Percentiles rank a stretch among this genome's conserved stretches.
phyloP scores from a whole-genome alignment of 30 jellyfish, hydroid and myxozoan species.

The Mastigias papua region DNA sequence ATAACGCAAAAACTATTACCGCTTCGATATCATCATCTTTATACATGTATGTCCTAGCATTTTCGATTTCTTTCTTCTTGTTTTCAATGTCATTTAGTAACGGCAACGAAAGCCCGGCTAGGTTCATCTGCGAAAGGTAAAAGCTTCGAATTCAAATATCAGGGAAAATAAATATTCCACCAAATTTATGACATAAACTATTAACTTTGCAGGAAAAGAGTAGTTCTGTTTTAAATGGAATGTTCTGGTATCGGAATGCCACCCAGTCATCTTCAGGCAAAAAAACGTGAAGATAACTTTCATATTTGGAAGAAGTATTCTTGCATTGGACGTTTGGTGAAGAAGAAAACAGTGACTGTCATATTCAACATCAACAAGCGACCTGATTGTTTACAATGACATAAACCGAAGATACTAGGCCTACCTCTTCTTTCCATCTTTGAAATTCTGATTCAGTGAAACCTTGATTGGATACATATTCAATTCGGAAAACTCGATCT shows the following conservation, averaged over 20 bases:
- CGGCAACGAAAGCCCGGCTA: conserved; percentile 85
- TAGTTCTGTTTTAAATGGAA: no score
- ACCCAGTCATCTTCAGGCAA: no score
- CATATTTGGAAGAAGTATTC: no score
- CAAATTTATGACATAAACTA: neutral
- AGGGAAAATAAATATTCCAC: no score
- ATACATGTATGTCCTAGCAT: conserved; percentile 79
- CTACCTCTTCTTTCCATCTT: conserved; percentile 96
- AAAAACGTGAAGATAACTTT: no score
- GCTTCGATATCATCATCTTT: conserved; percentile 97
- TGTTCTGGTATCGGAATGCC: no score
- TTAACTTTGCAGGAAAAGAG: neutral
- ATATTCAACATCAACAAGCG: no score
- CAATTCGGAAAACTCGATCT: conserved; percentile 93
- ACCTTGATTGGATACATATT: conserved; percentile 91
- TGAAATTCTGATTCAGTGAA: conserved; percentile 96
- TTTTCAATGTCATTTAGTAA: conserved; percentile 64
- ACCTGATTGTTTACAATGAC: no score
- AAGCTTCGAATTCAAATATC: neutral
- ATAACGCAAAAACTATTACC: conserved; percentile 37
- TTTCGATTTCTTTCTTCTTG: conserved; percentile 72
- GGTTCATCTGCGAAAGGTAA: conserved; percentile 63
- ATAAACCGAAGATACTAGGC: neutral
- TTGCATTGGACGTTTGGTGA: no score
- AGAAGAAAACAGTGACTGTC: no score